These are phyloP conservation scores for Drosophila pruinosa DNA, from an alignment of 1,140 invertebrate genomes.

Conservation along the genomic window DNA sequence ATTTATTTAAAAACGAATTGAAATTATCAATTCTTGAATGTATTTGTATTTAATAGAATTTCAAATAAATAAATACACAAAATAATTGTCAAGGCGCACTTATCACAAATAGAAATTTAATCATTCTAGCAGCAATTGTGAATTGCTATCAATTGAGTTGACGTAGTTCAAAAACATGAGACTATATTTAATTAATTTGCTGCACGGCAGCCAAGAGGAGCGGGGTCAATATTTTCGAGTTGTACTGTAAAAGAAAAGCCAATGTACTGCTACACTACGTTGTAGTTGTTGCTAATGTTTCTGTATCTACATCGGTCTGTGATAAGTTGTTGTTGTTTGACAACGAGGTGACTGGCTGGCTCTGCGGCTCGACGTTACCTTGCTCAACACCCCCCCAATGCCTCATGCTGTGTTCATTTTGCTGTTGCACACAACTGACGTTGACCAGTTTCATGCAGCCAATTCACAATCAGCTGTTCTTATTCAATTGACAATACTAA, in stretches of 20 bases:
- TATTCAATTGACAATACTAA: conserved; percentile 21
- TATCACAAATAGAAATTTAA: not conserved
- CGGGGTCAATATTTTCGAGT: not conserved
- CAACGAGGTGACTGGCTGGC: not conserved
- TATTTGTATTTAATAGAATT: no score
- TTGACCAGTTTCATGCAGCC: conserved; percentile 9
- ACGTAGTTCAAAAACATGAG: not conserved
- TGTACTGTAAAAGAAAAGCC: conserved; percentile 4
- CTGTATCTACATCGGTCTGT: conserved; percentile 3
- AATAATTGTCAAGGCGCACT: no score
- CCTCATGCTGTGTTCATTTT: not conserved
- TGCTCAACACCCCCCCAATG: not conserved
- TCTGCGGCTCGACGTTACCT: not conserved
- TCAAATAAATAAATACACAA: no score
- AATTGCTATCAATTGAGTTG: not conserved
- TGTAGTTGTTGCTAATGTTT: not conserved
- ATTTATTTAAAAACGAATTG: no score
- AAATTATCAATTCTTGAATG: no score
- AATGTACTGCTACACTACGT: conserved; percentile 7
- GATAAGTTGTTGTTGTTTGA: conserved; percentile 20
- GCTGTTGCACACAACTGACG: not conserved
- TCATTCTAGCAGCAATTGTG: not conserved
- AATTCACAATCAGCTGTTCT: conserved; percentile 24
- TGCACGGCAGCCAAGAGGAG: no score
- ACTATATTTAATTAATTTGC: not conserved